Conservation (phyloP, 2,797 vertebrate species). For the Chiroxiphia lanceolata region DNA sequence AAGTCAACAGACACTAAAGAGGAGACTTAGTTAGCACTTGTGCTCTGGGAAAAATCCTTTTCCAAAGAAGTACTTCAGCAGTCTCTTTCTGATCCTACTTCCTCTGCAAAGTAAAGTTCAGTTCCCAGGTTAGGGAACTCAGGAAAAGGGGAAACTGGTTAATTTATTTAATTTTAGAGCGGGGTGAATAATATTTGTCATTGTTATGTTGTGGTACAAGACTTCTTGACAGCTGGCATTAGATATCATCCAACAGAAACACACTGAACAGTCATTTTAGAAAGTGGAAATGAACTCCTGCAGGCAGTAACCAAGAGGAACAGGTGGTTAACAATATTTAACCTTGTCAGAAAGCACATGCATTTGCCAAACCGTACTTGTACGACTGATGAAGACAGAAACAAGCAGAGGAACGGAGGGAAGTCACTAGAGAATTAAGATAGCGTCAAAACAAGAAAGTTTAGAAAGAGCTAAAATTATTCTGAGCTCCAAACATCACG, state of each 20-base stretch:
- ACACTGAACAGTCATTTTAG: not conserved
- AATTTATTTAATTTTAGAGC: not conserved
- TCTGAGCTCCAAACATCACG: not conserved
- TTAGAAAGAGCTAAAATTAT: not conserved
- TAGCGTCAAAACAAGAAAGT: not conserved
- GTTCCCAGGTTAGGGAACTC: not conserved
- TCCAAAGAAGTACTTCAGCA: not conserved
- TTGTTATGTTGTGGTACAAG: not conserved
- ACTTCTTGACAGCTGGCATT: not conserved
- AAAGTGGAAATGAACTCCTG: not conserved
- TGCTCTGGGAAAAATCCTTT: not conserved
- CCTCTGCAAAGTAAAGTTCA: not conserved
- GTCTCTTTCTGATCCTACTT: not conserved
- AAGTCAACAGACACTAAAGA: not conserved
- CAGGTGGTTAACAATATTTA: not conserved
- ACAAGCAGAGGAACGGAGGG: not conserved
- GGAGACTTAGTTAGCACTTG: not conserved
- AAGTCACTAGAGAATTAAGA: not conserved
- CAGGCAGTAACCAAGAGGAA: not conserved
- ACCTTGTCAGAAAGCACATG: not conserved
- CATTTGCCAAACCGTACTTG: not conserved
- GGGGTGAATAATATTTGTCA: not conserved
- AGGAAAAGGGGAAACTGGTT: not conserved
- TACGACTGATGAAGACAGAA: not conserved
- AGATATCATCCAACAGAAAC: not conserved